Evolutionary conservation across 1,140 invertebrate species (phyloP), one percentile per base, ranked within the genome.

Genomic region (Drosophila paulistorum): DNA sequence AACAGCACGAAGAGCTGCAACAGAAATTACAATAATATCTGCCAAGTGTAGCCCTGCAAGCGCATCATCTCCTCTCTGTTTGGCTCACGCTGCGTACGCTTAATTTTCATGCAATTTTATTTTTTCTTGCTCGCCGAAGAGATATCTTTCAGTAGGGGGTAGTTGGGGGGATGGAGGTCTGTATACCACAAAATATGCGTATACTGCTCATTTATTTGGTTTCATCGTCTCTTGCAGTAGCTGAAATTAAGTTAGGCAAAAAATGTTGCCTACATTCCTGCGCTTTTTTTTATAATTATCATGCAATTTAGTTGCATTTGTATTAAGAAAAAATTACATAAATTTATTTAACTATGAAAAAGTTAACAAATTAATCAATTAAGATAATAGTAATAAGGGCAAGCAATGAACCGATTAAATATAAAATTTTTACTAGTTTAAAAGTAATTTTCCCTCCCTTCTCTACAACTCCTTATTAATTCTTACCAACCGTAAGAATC

Each of bases 151-250:
- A 30, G 5, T 7, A 30, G 58, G 23, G 30, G 51, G 17, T 35
- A 13, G 3, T 7, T 17, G 17, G 55, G 20, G 30, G 54, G 6
- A 26, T 5, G 6, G 45, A 57, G 41, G 20, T 45, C 20, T 45
- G 60, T 20, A 68, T 63, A 65, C 65, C 65, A 66, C 76, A 64
- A 68, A 79, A 75, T 75, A 68, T 87, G 82, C 83, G 82, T 85
- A 73, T 84, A 81, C 41, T 86, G 83, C 80, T 86, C 83, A 82
- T 86, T 86, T 86, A 83, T 79, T 86, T 78, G 30, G 58, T 67
- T 51, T 26, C 63, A 69, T 30, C 65, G 66, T 62, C 48, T 67
- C 65, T 45, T 69, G 55, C 51, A 11, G 45, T 23, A 23, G 45
- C 48, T 55, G 62, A 13, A 57, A 76, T 59, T 48, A 48, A 51